These are phyloP conservation scores for Caerostris extrusa DNA, from an alignment of 1,140 invertebrate species.

Conservation along the genomic window DNA sequence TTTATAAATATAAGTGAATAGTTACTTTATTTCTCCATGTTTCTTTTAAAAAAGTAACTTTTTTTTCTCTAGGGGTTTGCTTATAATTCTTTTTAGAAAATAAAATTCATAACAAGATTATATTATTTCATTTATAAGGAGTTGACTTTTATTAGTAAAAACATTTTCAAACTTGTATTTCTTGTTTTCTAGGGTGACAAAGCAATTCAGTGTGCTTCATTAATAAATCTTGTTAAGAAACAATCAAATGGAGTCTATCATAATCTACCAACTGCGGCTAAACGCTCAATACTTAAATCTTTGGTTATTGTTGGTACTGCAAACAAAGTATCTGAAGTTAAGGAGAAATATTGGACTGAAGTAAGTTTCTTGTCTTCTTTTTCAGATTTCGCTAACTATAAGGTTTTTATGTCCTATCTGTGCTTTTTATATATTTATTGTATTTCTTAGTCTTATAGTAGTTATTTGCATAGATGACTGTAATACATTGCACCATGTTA, in stretches of 20 bases:
- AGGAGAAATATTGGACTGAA: constrained; percentile 81
- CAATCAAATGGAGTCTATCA: constrained; percentile 80
- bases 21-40: too few relatives aligned
- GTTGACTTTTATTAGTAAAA: not conserved
- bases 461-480: too few relatives aligned
- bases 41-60: not conserved
- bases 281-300: constrained; percentile 81
- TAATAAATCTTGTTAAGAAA: constrained; percentile 81
- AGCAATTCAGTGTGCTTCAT: constrained; percentile 80
- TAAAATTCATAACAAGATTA: not conserved
- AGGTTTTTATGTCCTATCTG: too few relatives aligned
- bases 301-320: constrained; percentile 82
- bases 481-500: too few relatives aligned
- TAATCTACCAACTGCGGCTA: constrained; percentile 80
- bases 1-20: too few relatives aligned
- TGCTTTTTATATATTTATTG: too few relatives aligned
- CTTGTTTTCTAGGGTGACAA: constrained; percentile 80
- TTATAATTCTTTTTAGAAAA: not conserved
- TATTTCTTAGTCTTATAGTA: too few relatives aligned
- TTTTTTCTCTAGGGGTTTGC: not conserved
- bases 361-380: constrained; percentile 78
- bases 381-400: too few relatives aligned
- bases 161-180: not conserved
- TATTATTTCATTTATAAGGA: too few relatives aligned
- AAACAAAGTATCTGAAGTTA: constrained; percentile 77